Percentiles rank a stretch among this genome's conserved stretches.
These are phyloP conservation scores for Nysson spinosus DNA, from an alignment of 2,888 invertebrate species.

Conservation along the genomic window DNA sequence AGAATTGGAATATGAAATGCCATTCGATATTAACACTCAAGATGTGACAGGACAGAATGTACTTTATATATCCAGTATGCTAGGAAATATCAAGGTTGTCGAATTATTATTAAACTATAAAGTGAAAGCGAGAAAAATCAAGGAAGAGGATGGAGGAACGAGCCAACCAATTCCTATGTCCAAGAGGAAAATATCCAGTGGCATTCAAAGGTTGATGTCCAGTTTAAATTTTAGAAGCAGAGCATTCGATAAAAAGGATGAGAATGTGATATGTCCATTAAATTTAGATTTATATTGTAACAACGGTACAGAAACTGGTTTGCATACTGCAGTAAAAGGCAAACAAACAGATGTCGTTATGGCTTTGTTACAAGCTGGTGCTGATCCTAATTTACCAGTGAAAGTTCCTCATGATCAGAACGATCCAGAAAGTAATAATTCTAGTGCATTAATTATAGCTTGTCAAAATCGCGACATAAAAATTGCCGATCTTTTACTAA, in stretches of 20 bases:
- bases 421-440: constrained; percentile 77
- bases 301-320: constrained; percentile 88
- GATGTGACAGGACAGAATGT: constrained; percentile 95
- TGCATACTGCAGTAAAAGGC: constrained; percentile 89
- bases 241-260: constrained; percentile 78
- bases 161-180: constrained; percentile 67
- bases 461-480: constrained; percentile 83
- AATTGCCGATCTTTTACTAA: constrained; percentile 87
- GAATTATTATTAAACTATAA: constrained; percentile 86
- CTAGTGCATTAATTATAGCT: constrained; percentile 84
- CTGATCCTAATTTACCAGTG: constrained; percentile 88
- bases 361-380: constrained; percentile 86
- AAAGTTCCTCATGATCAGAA: constrained; percentile 78
- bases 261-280: constrained; percentile 83
- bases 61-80: constrained; percentile 91
- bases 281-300: constrained; percentile 87
- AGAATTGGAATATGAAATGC: constrained; percentile 89
- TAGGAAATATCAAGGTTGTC: constrained; percentile 88
- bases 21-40: constrained; percentile 95
- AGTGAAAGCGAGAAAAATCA: constrained; percentile 80
- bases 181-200: constrained; percentile 88
- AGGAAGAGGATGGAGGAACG: constrained; percentile 75
- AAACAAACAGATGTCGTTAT: constrained; percentile 86
- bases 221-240: constrained; percentile 84
- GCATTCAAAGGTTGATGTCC: constrained; percentile 93